Percentiles rank a stretch among this genome's conserved stretches.
Evolutionary conservation across 1,140 invertebrate species (phyloP).

Genomic region (Drosophila bipectinata): DNA sequence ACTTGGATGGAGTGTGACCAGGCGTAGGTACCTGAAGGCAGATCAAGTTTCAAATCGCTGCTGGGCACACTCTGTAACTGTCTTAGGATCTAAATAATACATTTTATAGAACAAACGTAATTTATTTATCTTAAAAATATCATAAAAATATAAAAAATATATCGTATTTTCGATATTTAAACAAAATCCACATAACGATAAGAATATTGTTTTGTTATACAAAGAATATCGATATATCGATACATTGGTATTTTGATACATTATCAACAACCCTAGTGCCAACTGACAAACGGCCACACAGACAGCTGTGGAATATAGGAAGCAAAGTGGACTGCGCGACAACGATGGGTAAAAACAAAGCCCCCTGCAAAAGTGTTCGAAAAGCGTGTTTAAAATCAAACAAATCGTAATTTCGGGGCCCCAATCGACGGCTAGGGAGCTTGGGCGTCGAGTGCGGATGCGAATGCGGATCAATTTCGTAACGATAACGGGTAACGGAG

Average conservation of each 20-base stretch:
- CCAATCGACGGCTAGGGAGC: constrained; percentile 45
- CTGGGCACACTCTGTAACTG: constrained; percentile 4
- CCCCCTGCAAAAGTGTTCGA: constrained; percentile 55
- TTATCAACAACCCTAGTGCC: too few species aligned
- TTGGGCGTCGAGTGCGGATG: constrained; percentile 42
- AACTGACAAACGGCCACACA: neutral
- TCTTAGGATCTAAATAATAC: neutral
- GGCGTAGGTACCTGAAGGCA: neutral
- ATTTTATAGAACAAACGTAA: neutral
- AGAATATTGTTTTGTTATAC: too few species aligned
- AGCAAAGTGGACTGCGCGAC: constrained; percentile 35
- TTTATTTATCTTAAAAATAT: neutral
- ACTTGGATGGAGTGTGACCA: neutral
- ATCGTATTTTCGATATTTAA: too few species aligned
- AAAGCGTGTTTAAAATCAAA: constrained; percentile 63
- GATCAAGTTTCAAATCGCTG: neutral
- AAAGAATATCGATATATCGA: too few species aligned
- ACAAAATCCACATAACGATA: too few species aligned
- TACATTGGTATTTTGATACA: too few species aligned
- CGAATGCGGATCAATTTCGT: constrained; percentile 44
- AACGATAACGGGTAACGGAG: constrained; percentile 30
- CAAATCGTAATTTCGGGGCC: constrained; percentile 46
- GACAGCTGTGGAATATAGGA: constrained; percentile 7
- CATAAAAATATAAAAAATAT: neutral
- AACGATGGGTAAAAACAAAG: constrained; percentile 72